Percentiles rank a stretch among this genome's conserved stretches.
Conservation (phyloP, 1,140 invertebrate species). For the Dendrolimus kikuchii region DNA sequence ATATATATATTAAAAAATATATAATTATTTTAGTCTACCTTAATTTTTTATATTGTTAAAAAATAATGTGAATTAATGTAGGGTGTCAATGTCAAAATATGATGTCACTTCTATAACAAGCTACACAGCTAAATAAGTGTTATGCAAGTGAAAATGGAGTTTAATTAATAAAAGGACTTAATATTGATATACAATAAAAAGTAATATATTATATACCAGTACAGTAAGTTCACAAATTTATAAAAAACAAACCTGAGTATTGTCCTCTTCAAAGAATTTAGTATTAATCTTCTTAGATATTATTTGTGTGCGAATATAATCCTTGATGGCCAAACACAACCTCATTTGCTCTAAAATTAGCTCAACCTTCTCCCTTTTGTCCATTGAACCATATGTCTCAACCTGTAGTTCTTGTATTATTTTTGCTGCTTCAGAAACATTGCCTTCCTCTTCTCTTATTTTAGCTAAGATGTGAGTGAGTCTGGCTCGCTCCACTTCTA, state of each 20-base stretch:
- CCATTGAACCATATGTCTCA: slow-evolving; percentile 99
- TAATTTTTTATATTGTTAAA: no score
- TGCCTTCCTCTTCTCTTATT: slow-evolving; percentile 94
- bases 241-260: slow-evolving; percentile 76
- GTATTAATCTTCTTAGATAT: slow-evolving; percentile 99
- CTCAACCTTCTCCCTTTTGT: slow-evolving; percentile 97
- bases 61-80: no score
- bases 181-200: no score
- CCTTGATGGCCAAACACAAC: slow-evolving; percentile 94
- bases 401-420: slow-evolving; percentile 98
- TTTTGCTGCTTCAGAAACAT: slow-evolving; percentile 91
- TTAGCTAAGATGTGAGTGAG: slow-evolving; percentile 95
- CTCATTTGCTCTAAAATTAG: slow-evolving; percentile 99
- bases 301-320: slow-evolving; percentile 98
- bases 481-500: slow-evolving; percentile 98
- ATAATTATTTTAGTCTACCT: no score
- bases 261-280: slow-evolving; percentile 96
- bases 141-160: no score
- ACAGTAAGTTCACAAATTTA: no score
- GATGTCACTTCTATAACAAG: no score
- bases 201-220: no score
- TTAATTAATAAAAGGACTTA: no score
- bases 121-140: no score
- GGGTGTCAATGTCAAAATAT: no score
- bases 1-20: no score